phyloP scores from a whole-genome alignment of 2,797 vertebrate species.

The Macropodus opercularis region DNA sequence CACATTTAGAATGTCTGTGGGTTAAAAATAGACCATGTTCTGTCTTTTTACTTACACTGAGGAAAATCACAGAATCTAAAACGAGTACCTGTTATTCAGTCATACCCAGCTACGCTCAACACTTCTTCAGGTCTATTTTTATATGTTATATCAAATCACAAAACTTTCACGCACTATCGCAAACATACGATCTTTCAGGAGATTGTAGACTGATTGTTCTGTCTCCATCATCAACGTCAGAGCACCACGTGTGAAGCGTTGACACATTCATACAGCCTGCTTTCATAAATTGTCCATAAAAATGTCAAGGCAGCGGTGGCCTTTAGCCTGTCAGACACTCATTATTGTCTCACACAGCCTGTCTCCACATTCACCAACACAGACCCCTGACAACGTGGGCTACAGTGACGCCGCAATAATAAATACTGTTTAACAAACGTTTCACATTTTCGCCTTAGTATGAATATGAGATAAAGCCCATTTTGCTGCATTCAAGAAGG shows the following conservation, averaged over 20 bases:
- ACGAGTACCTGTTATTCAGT: conserved; percentile 25
- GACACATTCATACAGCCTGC: conserved; percentile 23
- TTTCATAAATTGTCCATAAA: conserved; percentile 45
- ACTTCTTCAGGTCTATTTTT: conserved; percentile 20
- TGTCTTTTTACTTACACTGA: conserved; percentile 23
- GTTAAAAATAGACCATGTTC: conserved; percentile 38
- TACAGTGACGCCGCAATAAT: conserved; percentile 16
- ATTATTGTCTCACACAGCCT: conserved; percentile 41
- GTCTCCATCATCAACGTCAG: conserved; percentile 27
- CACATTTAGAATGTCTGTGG: conserved; percentile 16
- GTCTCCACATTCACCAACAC: conserved; percentile 42
- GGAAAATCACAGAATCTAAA: conserved; percentile 39
- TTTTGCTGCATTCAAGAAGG: conserved; percentile 31
- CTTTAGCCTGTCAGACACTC: conserved; percentile 40
- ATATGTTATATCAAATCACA: conserved; percentile 21
- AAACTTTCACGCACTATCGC: conserved; percentile 6
- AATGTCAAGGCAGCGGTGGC: conserved; percentile 44
- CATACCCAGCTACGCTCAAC: conserved; percentile 12
- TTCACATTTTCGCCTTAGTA: conserved; percentile 17
- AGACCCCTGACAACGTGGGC: conserved; percentile 15
- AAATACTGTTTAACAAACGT: conserved; percentile 6
- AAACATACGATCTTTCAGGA: conserved; percentile 6
- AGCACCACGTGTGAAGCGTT: conserved; percentile 33
- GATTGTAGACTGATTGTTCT: conserved; percentile 8
- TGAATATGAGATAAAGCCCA: conserved; percentile 31